Evolutionary conservation across 2,113 vertebrate genomes (phyloP), one percentile per base, ranked within the genome.

Genomic region (Lucifuga dentata): DNA sequence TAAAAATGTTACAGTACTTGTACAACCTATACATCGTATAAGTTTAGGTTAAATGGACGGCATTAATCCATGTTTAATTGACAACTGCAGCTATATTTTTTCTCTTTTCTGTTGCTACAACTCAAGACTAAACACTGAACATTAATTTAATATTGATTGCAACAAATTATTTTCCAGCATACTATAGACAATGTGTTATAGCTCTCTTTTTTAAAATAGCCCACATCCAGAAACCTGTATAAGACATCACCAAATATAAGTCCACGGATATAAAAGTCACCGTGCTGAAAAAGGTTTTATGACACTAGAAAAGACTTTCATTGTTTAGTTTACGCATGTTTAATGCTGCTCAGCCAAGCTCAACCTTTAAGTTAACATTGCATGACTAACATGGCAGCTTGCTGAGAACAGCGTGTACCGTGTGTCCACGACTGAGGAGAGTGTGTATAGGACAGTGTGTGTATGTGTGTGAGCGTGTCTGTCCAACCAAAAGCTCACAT

Each of bases 271-370:
- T 35, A 38, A 48, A 23, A 19, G 20, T 19, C 5, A 16, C 26
- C 15, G 26, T 19, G 16, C 11, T 20, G 20, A 13, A 17, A 21
- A 46, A 33, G 26, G 44, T 20, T 61, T 49, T 33, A 59, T 24
- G 19, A 39, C 8, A 45, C 21, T 21, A 33, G n/a, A 1, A 35
- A 45, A 48, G n/a, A 3, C 38, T 12, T 35, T 11, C 11, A 19
- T 35, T 62, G 15, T 58, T 16, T 12, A 17, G 29, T 46, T 11
- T 17, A 11, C 32, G 51, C 55, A 55, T 33, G 53, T 20, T 24
- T 43, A 33, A 53, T 52, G n/a, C 59, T 60, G 44, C 60, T n/a
- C 20, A 39, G 45, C 16, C 10, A 26, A 51, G 57, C 33, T n/a
- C n/a, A n/a, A n/a, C n/a, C n/a, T n/a, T n/a, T 36, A n/a, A 41